Evolutionary conservation across 2,797 vertebrate species (phyloP).

Genomic region (Phoeniculus purpureus): DNA sequence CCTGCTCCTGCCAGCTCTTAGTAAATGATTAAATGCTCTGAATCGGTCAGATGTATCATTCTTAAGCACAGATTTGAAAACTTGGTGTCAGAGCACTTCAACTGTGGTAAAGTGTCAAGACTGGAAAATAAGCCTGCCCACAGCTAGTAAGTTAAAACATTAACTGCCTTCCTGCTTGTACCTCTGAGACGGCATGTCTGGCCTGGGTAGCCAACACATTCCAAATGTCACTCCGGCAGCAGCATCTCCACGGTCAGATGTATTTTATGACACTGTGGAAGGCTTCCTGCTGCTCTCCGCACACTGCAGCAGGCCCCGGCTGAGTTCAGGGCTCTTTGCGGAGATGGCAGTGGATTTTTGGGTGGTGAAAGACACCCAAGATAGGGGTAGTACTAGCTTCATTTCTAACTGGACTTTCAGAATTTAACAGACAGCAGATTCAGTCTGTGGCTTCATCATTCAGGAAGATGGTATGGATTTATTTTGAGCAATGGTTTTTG

Average conservation of each 20-base stretch:
- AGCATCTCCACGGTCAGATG: background rate
- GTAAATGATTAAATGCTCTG: conserved; percentile 9
- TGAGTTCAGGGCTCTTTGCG: background rate
- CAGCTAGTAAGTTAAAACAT: conserved; percentile 19
- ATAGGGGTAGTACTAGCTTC: background rate
- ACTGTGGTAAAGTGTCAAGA: background rate
- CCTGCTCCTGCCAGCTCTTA: background rate
- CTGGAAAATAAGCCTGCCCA: background rate
- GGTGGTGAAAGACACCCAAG: background rate
- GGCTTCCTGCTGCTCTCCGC: background rate
- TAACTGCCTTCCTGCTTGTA: accelerated
- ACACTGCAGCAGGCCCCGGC: background rate
- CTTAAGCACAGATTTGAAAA: background rate
- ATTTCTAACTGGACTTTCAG: background rate
- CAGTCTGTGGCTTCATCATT: background rate
- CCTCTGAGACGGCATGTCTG: background rate
- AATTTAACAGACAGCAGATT: background rate
- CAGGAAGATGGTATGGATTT: background rate
- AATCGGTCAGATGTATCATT: background rate
- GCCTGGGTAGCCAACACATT: background rate
- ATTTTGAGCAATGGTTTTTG: background rate
- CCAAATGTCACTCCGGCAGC: background rate
- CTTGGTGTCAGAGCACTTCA: background rate
- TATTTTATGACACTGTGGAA: background rate
- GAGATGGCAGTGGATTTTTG: background rate